Evolutionary conservation across 2,797 vertebrate species (phyloP), one percentile per base, ranked within the genome.

Genomic region (Melanotaenia maccullochi): DNA sequence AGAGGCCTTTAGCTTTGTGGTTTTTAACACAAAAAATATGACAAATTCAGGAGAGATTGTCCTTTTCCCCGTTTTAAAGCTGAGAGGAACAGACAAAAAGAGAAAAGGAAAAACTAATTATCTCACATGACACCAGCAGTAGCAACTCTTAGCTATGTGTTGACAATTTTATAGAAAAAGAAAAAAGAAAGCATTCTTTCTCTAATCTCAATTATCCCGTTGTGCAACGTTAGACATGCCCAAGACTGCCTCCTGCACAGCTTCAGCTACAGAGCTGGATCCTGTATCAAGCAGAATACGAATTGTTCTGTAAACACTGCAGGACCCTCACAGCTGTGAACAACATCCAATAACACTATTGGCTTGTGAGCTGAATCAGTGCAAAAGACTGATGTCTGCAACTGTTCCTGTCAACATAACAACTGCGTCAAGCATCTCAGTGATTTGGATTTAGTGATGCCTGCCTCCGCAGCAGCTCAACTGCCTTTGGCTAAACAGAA

Each of bases 1-100:
- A 87, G 82, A 87, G 85, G 81, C 86, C 86, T 73, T 82, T 82
- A 75, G 75, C 82, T 87, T 86, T 81, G 83, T 75, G 78, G 79
- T 68, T 66, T 73, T 49, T 68, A 87, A 90, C 78, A 68, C 70
- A 59, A 76, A 81, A n/a, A 9, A 14, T 9, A 69, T 5, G 81
- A 85, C 81, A 87, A 78, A 85, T 83, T 81, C 73, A 80, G 73
- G 76, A 84, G 54, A 60, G 35, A 77, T 73, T 82, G 64, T n/a
- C 9, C 7, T 16, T 55, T 11, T 65, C 59, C 79, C 65, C 63
- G 63, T 76, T 42, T 64, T 60, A 73, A 54, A 47, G 69, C 74
- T 76, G 65, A 75, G 73, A 58, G 75, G 67, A 82, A 70, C 57
- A 44, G 52, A 18, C 6, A 63, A 73, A 0, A 30, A 61, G 12